Base-by-base conservation (phyloP, 2,113 vertebrate genomes). In the Eublepharis macularius region DNA sequence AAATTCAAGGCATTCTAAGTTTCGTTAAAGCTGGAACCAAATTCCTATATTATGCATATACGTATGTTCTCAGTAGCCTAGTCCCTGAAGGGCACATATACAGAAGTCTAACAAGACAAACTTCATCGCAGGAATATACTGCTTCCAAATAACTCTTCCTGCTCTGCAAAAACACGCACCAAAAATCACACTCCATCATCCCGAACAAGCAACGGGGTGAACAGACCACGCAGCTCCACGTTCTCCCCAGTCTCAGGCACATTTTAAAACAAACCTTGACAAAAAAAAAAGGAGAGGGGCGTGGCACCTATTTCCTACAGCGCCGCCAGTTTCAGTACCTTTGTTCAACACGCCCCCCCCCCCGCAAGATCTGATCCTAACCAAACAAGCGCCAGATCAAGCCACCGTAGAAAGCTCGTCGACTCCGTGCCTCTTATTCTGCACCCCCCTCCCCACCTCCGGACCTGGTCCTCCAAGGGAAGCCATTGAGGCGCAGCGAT, bases 221-320 rank as follows among this genome's bases (percentile, higher is more conserved):
- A 29, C 34, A 36, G 17, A 36, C 7, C 34, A 14, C 2, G 24
- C 7, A 36, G 81, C 26, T n/a, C 34, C 81, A 54, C 10, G 19
- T 74, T n/a, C 26, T 17, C 6, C 14, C 78, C 36, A 84, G 32
- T 14, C 4, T 49, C 47, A 54, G 10, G 21, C 57, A 41, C 49
- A 9, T 63, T n/a, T 6, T 9, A 29, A 29, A 63, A 7, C 49
- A 34, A 34, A 39, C 16, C 21, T 24, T 32, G 60, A 84, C 63
- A 77, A 77, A 75, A 60, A 65, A 36, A 34, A 17, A 54, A 14
- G n/a, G n/a, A n/a, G 49, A 85, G 84, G 84, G 84, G 84, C 76
- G 84, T 80, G 84, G 76, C 84, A 7, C 21, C 69, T 26, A 63
- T 47, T 72, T 76, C 68, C 47, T 32, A n/a, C 36, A 69, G 65